Conservation (phyloP, 2,797 vertebrate genomes). For the Phaenicophaeus curvirostris region DNA sequence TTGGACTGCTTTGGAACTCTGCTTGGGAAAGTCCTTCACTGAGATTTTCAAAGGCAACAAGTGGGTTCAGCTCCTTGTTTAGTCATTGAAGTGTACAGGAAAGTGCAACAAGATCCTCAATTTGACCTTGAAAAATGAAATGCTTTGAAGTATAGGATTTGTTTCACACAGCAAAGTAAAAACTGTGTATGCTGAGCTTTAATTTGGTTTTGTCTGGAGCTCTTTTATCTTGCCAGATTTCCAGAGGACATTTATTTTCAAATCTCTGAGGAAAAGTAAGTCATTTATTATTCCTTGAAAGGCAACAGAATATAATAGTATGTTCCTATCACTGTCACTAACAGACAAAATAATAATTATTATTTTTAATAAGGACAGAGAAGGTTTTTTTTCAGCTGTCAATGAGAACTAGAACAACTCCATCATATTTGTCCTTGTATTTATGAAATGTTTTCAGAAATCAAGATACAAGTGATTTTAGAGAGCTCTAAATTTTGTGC, state of each 20-base stretch:
- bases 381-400: background rate
- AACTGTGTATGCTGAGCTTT: background rate
- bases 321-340: background rate
- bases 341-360: background rate
- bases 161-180: background rate
- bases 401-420: background rate
- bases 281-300: background rate
- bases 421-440: background rate
- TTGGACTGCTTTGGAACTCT: background rate
- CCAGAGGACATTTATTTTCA: slow-evolving; percentile 8
- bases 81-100: background rate
- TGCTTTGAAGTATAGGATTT: slow-evolving; percentile 25
- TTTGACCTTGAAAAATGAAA: slow-evolving; percentile 18
- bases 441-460: background rate
- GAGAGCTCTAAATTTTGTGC: background rate
- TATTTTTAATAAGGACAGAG: background rate
- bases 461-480: background rate
- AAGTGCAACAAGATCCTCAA: background rate
- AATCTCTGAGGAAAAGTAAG: background rate
- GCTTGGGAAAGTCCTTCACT: background rate
- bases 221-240: slow-evolving; percentile 37
- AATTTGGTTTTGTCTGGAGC: slow-evolving; percentile 31
- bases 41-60: background rate
- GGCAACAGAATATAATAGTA: background rate
- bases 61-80: background rate